phyloP scores from a whole-genome alignment of 1,140 invertebrate genomes.

The Lerema accius region DNA sequence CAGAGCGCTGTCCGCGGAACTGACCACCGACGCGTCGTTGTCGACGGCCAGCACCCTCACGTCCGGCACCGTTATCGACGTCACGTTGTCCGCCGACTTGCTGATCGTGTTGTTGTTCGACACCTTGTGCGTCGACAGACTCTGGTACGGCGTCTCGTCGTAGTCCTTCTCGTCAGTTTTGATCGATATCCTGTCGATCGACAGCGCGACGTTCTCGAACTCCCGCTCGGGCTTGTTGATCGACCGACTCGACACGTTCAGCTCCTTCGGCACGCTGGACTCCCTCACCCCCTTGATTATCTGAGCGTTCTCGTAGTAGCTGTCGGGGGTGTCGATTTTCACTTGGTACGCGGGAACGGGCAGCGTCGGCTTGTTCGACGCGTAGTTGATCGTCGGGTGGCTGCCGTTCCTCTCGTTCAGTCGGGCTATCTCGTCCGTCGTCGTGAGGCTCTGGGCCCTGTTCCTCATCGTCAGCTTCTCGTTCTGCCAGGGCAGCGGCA shows the following conservation, averaged over 20 bases:
- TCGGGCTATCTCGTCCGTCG: conserved; percentile 84
- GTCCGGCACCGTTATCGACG: conserved; percentile 68
- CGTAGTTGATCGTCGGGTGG: conserved; percentile 62
- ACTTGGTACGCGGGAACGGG: conserved; percentile 45
- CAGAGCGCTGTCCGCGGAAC: conserved; percentile 54
- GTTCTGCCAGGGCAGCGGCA: conserved; percentile 86
- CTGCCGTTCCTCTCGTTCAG: conserved; percentile 72
- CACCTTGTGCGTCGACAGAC: conserved; percentile 65
- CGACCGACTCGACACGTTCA: conserved; percentile 51
- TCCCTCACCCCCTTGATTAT: conserved; percentile 71
- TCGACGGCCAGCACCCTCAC: conserved; percentile 42
- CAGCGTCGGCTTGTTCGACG: conserved; percentile 44
- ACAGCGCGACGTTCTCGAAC: conserved; percentile 47
- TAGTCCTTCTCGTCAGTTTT: conserved; percentile 58
- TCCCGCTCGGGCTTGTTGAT: conserved; percentile 45
- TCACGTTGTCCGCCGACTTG: conserved; percentile 71
- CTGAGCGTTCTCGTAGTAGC: conserved; percentile 78
- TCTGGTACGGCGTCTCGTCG: conserved; percentile 75
- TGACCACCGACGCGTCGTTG: conserved; percentile 45
- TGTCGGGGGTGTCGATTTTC: conserved; percentile 53
- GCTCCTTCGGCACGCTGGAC: conserved; percentile 62
- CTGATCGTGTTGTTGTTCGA: conserved; percentile 63
- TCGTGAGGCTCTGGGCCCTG: conserved; percentile 86
- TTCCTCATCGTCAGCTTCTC: conserved; percentile 80
- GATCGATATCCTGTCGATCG: conserved; percentile 56